Conservation (phyloP, 1,140 invertebrate species). For the Zaprionus ghesquierei region DNA sequence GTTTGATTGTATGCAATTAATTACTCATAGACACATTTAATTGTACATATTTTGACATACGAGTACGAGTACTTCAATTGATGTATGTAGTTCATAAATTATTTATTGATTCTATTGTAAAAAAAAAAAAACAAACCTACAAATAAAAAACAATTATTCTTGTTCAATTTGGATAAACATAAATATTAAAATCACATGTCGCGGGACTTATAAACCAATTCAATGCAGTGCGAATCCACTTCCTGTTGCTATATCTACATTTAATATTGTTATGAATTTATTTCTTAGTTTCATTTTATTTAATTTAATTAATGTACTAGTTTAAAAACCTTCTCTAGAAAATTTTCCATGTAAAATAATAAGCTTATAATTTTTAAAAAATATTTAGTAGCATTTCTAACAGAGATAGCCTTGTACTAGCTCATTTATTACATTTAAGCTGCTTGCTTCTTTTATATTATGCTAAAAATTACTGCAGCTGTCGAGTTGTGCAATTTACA, state of each 20-base stretch:
- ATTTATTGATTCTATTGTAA: conserved; percentile 24
- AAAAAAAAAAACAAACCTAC: conserved; percentile 6
- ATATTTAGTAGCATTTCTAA: background rate
- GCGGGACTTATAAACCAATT: background rate
- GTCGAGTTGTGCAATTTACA: conserved; percentile 1
- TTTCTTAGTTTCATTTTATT: background rate
- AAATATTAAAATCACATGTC: conserved; percentile 28
- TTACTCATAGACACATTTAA: conserved; percentile 14
- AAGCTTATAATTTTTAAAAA: background rate
- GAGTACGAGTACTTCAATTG: conserved; percentile 31
- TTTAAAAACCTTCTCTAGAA: background rate
- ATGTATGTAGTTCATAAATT: conserved; percentile 28
- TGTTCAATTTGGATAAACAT: conserved; percentile 55
- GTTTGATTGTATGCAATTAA: conserved; percentile 24
- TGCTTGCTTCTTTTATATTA: background rate
- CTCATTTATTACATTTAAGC: background rate
- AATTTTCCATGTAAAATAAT: background rate
- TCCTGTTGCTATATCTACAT: no score
- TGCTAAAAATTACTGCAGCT: conserved; percentile 6
- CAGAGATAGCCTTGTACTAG: background rate
- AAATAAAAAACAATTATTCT: conserved; percentile 45
- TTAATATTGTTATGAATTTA: background rate
- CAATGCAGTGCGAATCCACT: background rate
- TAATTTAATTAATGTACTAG: background rate
- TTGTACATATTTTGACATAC: conserved; percentile 26